Conservation (phyloP, 1,140 invertebrate species). For the Lepidurus arcticus region DNA sequence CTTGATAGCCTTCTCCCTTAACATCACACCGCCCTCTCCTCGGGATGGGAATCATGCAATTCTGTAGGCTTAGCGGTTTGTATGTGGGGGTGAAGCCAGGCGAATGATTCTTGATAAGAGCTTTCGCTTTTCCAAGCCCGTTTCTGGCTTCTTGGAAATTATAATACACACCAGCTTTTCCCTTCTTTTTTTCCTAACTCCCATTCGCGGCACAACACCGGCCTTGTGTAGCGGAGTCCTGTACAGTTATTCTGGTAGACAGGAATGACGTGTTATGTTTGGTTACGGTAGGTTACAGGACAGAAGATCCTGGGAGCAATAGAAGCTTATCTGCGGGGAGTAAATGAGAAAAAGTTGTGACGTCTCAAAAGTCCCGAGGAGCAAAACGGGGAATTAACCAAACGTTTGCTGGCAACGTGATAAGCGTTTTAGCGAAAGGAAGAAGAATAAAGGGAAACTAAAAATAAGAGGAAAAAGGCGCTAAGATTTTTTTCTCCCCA, state of each 20-base stretch:
- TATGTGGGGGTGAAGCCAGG: conserved; percentile 17
- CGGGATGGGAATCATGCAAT: neutral
- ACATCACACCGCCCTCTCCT: conserved; percentile 3
- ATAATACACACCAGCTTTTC: neutral
- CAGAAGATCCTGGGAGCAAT: neutral
- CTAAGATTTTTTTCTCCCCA: neutral
- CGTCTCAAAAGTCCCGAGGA: neutral
- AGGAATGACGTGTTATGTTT: neutral
- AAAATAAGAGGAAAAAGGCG: neutral
- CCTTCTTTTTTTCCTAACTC: neutral
- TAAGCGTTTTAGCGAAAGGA: conserved; percentile 15
- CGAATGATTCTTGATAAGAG: conserved; percentile 22
- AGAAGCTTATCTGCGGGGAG: neutral
- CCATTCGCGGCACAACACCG: neutral
- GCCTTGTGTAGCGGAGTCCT: neutral
- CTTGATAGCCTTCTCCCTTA: conserved; percentile 10
- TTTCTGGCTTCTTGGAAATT: neutral
- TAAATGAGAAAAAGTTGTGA: neutral
- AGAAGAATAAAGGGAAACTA: neutral
- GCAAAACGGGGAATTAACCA: neutral
- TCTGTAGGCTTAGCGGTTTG: conserved; percentile 21
- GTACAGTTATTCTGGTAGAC: no score
- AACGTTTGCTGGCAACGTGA: conserved; percentile 6
- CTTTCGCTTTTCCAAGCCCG: neutral
- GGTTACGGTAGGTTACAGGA: neutral